These are phyloP conservation scores for Lophotis ruficrista DNA, from an alignment of 2,113 vertebrate species.

Conservation along the genomic window DNA sequence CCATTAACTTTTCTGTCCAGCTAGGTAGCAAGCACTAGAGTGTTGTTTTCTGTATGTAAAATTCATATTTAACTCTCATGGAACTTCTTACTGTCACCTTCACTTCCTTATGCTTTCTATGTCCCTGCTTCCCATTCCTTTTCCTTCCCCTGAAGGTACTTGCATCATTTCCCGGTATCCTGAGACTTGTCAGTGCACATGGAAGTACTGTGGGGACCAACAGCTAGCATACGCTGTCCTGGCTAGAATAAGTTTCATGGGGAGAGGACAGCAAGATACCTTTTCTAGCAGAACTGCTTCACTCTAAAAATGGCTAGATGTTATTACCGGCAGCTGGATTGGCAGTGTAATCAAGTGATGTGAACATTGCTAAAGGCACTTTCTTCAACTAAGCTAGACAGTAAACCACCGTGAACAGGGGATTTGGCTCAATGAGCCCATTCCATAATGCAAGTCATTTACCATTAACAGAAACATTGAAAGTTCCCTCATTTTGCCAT, in stretches of 20 bases:
- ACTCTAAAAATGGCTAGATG: background rate
- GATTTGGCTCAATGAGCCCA: background rate
- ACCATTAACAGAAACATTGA: background rate
- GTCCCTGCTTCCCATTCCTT: background rate
- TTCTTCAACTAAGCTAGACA: background rate
- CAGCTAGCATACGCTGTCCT: background rate
- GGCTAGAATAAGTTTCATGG: background rate
- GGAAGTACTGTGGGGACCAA: background rate
- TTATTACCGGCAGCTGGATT: no score
- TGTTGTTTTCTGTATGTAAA: background rate
- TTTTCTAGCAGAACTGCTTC: background rate
- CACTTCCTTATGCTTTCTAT: background rate
- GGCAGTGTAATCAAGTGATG: background rate
- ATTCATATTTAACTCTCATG: background rate
- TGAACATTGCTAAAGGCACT: background rate
- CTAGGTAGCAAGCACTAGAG: background rate
- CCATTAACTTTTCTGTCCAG: background rate
- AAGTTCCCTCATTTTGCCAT: background rate
- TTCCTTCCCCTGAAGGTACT: background rate
- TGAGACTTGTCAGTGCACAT: background rate
- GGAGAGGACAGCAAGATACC: background rate
- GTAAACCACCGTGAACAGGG: background rate
- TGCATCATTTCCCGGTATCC: background rate
- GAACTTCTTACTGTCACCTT: background rate
- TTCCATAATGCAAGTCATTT: background rate